Evolutionary conservation across 2,113 vertebrate species (phyloP), one percentile per base, ranked within the genome.

Genomic region (Xyrauchen texanus): DNA sequence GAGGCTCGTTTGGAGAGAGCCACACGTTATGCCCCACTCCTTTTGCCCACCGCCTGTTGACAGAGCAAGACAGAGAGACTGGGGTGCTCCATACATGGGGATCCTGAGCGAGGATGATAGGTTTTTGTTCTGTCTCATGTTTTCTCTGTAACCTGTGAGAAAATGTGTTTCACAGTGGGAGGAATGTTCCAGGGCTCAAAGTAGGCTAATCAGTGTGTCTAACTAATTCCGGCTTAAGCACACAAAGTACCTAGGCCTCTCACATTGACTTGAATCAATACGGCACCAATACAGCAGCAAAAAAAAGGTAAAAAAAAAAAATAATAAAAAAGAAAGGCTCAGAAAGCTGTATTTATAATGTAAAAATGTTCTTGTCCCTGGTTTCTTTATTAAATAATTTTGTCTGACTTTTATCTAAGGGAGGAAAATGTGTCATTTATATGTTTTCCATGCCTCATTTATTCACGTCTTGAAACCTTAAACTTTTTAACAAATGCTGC

Each of bases 361-460:
- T 47, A 62, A 61, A 49, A 70, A 44, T 76, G 61, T 45, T 71
- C 47, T 62, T 10, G 57, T 68, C 16, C 42, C 57, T 73, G 6
- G 64, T 53, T 65, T 57, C 11, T 55, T 79, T 49, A 75, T 71
- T 60, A 70, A 80, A 66, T 80, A 21, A 34, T 71, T 78, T 75
- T 81, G 16, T 64, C 7, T 52, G 53, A 76, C 4, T 76, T 76
- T 79, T 57, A 78, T 79, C 67, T 60, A 8, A 34, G 47, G 66
- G 63, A 66, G 72, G 46, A 68, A 76, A 80, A 80, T 60, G 74
- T 55, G 52, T 66, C 72, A 78, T 71, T 81, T 81, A 85, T 85
- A 71, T 52, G 58, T 81, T 85, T 85, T 81, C 81, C 69, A 81
- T 74, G 65, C 51, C 79, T 83, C 64, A 78, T 67, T 78, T 72